Conservation (phyloP, 2,797 vertebrate genomes). For the Channa striata region DNA sequence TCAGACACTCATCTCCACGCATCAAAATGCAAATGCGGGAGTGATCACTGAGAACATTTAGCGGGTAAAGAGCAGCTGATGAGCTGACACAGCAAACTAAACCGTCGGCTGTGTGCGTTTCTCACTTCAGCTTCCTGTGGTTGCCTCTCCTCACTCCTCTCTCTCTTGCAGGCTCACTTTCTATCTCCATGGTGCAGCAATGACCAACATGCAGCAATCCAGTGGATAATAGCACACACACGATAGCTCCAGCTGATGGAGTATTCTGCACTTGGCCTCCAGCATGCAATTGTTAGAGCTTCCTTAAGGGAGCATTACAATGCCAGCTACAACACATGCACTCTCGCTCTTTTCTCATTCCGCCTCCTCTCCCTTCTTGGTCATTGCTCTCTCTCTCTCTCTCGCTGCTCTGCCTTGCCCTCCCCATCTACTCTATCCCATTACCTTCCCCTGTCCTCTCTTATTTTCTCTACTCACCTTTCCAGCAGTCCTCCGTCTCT, state of each 20-base stretch:
- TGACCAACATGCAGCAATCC: conserved; percentile 53
- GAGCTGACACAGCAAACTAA: conserved; percentile 64
- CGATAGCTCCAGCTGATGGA: conserved; percentile 26
- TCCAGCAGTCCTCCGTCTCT: conserved; percentile 30
- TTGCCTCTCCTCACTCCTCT: conserved; percentile 9
- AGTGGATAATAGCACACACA: conserved; percentile 41
- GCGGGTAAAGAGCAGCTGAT: conserved; percentile 56
- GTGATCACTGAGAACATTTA: conserved; percentile 24
- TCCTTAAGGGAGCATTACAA: conserved; percentile 36
- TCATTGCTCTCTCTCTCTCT: neutral
- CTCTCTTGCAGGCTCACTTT: conserved; percentile 13
- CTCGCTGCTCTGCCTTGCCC: conserved; percentile 8
- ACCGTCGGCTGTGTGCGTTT: conserved; percentile 26
- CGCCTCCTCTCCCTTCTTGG: conserved; percentile 15
- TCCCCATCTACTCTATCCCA: conserved; percentile 42
- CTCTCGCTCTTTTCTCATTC: conserved; percentile 21
- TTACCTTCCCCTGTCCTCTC: conserved; percentile 40
- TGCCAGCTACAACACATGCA: conserved; percentile 49
- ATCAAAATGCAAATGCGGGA: conserved; percentile 70
- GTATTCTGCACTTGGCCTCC: conserved; percentile 47
- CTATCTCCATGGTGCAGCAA: conserved; percentile 52
- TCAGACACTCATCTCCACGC: conserved; percentile 22
- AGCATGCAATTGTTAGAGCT: conserved; percentile 51
- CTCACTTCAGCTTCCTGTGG: conserved; percentile 30
- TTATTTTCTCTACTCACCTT: conserved; percentile 51